These are phyloP conservation scores for Aspiorhynchus laticeps DNA, from an alignment of 2,113 vertebrate genomes.

Conservation along the genomic window DNA sequence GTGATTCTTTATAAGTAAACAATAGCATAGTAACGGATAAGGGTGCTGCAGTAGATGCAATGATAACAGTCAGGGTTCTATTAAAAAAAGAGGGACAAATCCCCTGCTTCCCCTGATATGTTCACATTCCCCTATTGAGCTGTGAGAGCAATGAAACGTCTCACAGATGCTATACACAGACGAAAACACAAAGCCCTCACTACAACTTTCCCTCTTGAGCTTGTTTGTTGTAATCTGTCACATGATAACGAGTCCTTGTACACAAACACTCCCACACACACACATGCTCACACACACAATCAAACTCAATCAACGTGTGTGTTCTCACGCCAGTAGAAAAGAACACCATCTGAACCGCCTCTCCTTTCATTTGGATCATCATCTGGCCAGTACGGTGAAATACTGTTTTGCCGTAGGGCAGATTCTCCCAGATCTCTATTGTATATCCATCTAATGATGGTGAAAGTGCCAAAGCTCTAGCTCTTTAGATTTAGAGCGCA, in stretches of 20 bases:
- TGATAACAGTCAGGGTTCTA: background rate
- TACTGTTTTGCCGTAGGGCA: slow-evolving; percentile 10
- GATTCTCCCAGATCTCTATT: background rate
- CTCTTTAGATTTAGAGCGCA: background rate
- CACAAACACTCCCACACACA: slow-evolving; percentile 17
- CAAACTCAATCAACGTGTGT: slow-evolving; percentile 12
- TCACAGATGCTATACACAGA: background rate
- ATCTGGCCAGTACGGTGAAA: background rate
- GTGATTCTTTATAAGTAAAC: background rate
- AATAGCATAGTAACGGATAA: too few relatives aligned
- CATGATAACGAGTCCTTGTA: background rate
- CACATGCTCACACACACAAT: background rate
- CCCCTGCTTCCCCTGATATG: too few relatives aligned
- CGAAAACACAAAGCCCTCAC: background rate
- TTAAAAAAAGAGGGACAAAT: background rate
- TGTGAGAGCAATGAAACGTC: background rate
- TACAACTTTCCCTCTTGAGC: slow-evolving; percentile 13
- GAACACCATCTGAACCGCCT: background rate
- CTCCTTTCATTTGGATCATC: background rate
- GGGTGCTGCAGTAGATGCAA: background rate
- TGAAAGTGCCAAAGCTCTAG: background rate
- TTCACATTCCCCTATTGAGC: too few relatives aligned
- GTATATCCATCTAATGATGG: background rate
- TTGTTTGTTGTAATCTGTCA: slow-evolving; percentile 25
- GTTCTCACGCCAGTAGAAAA: background rate